Evolutionary conservation across 2,797 vertebrate species (phyloP).

Genomic region (Pantherophis alleghaniensis): DNA sequence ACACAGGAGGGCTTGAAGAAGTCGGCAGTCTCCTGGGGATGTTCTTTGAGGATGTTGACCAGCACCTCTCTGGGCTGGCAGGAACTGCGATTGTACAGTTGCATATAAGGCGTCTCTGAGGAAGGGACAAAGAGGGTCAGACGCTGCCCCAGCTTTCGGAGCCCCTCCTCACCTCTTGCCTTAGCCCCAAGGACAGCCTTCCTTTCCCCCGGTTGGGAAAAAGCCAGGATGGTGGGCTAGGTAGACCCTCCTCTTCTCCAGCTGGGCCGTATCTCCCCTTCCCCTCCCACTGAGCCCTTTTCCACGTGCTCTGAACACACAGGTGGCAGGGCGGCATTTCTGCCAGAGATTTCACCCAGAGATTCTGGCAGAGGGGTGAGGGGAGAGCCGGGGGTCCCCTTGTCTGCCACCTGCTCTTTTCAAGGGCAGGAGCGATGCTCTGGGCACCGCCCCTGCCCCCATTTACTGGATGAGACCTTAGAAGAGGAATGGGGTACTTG

Average conservation of each 20-base stretch:
- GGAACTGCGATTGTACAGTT: constrained; percentile 81
- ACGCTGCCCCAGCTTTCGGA: too few relatives aligned
- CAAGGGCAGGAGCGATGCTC: neutral
- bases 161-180: neutral
- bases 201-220: neutral
- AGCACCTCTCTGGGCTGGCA: constrained; percentile 82
- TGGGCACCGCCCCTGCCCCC: neutral
- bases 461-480: neutral
- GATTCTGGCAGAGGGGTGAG: neutral
- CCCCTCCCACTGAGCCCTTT: neutral
- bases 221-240: neutral
- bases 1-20: constrained; percentile 82
- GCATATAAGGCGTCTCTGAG: constrained; percentile 77
- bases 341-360: neutral
- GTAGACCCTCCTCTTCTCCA: neutral
- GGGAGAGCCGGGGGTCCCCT: neutral
- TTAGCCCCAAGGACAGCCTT: neutral
- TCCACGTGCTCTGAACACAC: neutral
- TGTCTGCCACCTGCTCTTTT: neutral
- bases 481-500: neutral
- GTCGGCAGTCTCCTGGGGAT: constrained; percentile 78
- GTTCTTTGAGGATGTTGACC: constrained; percentile 80
- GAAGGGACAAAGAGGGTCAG: neutral
- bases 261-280: neutral
- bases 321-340: too few relatives aligned